Conservation (phyloP, 2,888 invertebrate species). For the Pristionchus japonicus region DNA sequence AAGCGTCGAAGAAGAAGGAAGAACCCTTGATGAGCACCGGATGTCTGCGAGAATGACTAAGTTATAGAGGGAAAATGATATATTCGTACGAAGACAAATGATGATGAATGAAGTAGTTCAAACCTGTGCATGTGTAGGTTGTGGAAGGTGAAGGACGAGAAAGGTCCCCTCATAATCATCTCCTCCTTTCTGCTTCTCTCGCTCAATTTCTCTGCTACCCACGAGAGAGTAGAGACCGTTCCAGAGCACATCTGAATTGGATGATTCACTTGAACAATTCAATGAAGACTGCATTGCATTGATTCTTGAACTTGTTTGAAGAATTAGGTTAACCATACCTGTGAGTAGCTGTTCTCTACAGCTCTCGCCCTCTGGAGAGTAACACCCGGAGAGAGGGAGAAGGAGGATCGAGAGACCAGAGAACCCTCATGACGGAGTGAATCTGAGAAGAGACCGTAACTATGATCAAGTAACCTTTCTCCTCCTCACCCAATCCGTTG, state of each 20-base stretch:
- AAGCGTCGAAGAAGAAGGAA: conserved; percentile 41
- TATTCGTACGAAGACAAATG: background rate
- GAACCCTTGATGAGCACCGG: conserved; percentile 36
- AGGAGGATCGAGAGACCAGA: conserved; percentile 39
- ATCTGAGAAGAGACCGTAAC: background rate
- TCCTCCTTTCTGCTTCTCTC: conserved; percentile 14
- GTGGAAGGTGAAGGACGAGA: conserved; percentile 32
- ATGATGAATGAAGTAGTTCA: background rate
- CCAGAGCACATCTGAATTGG: conserved; percentile 43
- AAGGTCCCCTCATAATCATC: conserved; percentile 11
- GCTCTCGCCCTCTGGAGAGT: conserved; percentile 25
- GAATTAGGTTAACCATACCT: background rate
- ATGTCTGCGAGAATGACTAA: background rate
- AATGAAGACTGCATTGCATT: too few species aligned
- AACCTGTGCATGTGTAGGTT: conserved; percentile 34
- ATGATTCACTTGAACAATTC: background rate
- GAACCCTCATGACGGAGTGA: background rate
- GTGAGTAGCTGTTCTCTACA: conserved; percentile 44
- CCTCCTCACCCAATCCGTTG: conserved; percentile 26
- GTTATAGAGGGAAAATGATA: background rate
- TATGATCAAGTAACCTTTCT: background rate
- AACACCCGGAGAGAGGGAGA: conserved; percentile 7
- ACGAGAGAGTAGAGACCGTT: conserved; percentile 14
- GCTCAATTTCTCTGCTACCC: conserved; percentile 36
- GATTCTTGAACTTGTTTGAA: background rate